phyloP scores from a whole-genome alignment of 1,140 invertebrate species.

The Atta texana region DNA sequence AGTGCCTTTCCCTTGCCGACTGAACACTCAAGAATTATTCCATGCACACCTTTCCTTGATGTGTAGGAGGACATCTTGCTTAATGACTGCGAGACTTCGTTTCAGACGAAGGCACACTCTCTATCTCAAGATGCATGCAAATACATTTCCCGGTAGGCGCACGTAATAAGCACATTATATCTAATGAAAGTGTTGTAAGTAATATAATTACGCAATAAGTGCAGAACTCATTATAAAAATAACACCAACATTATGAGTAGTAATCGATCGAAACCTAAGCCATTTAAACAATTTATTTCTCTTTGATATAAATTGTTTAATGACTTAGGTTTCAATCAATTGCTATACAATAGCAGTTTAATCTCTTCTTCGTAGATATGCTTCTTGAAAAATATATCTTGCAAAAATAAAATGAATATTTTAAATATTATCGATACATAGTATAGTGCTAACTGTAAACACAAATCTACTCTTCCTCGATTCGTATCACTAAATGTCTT shows the following conservation, averaged over 20 bases:
- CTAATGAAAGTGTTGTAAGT: constrained; percentile 27
- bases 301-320: neutral
- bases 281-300: constrained; percentile 6
- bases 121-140: constrained; percentile 39
- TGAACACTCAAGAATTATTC: constrained; percentile 61
- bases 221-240: neutral
- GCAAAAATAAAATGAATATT: neutral
- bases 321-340: neutral
- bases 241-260: neutral
- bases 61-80: constrained; percentile 74
- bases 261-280: neutral
- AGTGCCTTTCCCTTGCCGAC: constrained; percentile 70
- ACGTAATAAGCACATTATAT: constrained; percentile 41
- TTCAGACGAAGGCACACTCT: constrained; percentile 50
- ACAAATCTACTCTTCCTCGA: too few relatives aligned
- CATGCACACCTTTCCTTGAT: constrained; percentile 67
- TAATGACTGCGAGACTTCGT: constrained; percentile 59
- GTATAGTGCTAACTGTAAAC: too few relatives aligned
- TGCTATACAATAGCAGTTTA: neutral
- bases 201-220: neutral
- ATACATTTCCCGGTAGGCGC: constrained; percentile 44
- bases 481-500: neutral
- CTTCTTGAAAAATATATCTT: neutral
- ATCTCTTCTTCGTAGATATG: neutral
- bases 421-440: neutral